Evolutionary conservation across 2,797 vertebrate genomes (phyloP).

Genomic region (Enteromius mattozi): DNA sequence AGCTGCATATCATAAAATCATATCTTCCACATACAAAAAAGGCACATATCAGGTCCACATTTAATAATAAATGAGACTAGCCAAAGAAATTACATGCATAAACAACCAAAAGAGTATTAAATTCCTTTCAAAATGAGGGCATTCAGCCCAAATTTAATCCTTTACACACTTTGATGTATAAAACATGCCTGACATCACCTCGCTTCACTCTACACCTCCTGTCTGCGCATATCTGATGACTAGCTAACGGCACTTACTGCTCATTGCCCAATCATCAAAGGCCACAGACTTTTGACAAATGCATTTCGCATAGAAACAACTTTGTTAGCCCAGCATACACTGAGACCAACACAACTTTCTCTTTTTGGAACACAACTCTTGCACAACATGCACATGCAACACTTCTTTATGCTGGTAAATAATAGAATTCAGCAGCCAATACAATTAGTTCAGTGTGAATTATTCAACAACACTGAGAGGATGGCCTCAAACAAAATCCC

Average conservation of each 20-base stretch:
- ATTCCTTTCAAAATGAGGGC: slow-evolving; percentile 19
- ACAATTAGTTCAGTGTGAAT: slow-evolving; percentile 61
- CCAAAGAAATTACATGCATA: neutral
- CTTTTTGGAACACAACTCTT: slow-evolving; percentile 3
- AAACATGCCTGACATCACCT: slow-evolving; percentile 44
- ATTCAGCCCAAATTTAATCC: slow-evolving; percentile 30
- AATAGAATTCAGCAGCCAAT: slow-evolving; percentile 51
- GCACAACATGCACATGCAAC: neutral
- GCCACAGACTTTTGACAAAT: slow-evolving; percentile 28
- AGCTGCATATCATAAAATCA: neutral
- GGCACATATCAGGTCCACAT: neutral
- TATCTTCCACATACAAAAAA: neutral
- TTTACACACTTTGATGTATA: slow-evolving; percentile 58
- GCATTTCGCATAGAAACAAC: slow-evolving; percentile 42
- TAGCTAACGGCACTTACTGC: slow-evolving; percentile 34
- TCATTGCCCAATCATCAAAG: slow-evolving; percentile 44
- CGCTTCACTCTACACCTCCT: slow-evolving; percentile 17
- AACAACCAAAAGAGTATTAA: neutral
- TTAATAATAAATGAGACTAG: neutral
- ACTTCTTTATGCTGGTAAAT: slow-evolving; percentile 44
- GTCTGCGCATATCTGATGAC: slow-evolving; percentile 41
- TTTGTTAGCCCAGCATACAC: neutral
- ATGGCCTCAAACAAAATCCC: slow-evolving; percentile 47
- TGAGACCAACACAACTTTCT: neutral
- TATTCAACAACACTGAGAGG: slow-evolving; percentile 56